These are phyloP conservation scores for Melanotaenia maccullochi DNA, from an alignment of 2,797 vertebrate genomes.

Conservation along the genomic window DNA sequence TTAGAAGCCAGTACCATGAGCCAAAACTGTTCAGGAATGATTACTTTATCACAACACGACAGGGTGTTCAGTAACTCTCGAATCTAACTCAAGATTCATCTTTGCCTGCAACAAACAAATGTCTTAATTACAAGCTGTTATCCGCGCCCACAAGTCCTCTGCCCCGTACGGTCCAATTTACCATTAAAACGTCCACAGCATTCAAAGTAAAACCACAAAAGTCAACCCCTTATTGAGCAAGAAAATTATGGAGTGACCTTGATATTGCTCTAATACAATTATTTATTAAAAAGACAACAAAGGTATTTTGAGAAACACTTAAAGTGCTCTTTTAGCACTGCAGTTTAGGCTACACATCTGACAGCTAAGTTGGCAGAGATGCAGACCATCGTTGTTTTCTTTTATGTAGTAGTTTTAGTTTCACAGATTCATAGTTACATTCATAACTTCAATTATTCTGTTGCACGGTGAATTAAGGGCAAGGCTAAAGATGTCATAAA, in stretches of 20 bases:
- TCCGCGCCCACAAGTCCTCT: not conserved
- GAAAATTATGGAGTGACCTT: constrained; percentile 10
- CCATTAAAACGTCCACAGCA: not conserved
- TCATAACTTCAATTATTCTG: not conserved
- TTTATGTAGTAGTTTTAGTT: not conserved
- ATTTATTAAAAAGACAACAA: not conserved
- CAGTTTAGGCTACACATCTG: not conserved
- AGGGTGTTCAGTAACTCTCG: constrained; percentile 26
- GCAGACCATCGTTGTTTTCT: not conserved
- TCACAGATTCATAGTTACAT: not conserved
- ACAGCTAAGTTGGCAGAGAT: constrained; percentile 15
- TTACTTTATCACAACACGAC: constrained; percentile 21
- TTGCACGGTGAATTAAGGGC: not conserved
- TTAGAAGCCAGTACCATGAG: constrained; percentile 13
- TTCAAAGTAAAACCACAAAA: not conserved
- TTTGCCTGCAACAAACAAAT: constrained; percentile 18
- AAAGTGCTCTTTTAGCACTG: not conserved
- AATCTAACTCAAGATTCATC: constrained; percentile 9
- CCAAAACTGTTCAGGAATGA: constrained; percentile 30
- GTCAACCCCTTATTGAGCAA: not conserved
- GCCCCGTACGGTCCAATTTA: not conserved
- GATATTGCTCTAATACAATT: not conserved
- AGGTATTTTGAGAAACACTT: not conserved
- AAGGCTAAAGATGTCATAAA: not conserved
- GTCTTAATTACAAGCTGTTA: constrained; percentile 7